Percentiles rank a stretch among this genome's conserved stretches.
phyloP scores from a whole-genome alignment of 92 coral and sea anemone species.

The Desmophyllum pertusum region DNA sequence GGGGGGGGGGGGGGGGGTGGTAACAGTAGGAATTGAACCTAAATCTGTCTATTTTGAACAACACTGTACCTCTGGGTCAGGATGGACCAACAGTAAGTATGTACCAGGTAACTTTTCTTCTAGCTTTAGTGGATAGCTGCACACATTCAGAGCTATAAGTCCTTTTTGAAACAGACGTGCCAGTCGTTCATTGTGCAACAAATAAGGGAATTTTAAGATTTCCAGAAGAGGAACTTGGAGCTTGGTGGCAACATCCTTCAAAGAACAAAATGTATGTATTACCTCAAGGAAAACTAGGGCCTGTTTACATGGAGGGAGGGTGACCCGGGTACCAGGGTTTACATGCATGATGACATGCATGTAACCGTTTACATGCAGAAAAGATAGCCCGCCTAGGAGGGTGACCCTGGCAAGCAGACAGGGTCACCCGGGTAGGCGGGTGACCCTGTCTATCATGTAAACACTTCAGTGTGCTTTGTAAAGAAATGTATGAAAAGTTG shows the following conservation, averaged over 20 bases:
- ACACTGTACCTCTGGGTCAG: slow-evolving; percentile 56
- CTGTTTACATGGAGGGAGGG: too few relatives aligned
- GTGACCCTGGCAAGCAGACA: too few relatives aligned
- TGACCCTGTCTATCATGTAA: too few relatives aligned
- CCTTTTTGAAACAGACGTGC: slow-evolving; percentile 67
- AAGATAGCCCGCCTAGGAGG: too few relatives aligned
- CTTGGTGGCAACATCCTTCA: slow-evolving; percentile 21
- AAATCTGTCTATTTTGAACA: background rate
- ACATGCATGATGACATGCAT: too few relatives aligned
- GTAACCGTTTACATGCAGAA: too few relatives aligned
- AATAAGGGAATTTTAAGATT: slow-evolving; percentile 74
- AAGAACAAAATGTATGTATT: background rate
- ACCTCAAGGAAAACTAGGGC: background rate
- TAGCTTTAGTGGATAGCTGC: slow-evolving; percentile 56
- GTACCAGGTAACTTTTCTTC: slow-evolving; percentile 79
- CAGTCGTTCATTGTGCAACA: slow-evolving; percentile 64
- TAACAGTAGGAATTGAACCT: too few relatives aligned
- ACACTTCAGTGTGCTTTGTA: too few relatives aligned
- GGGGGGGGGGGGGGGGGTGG: too few relatives aligned
- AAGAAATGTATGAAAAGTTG: too few relatives aligned
- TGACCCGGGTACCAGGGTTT: too few relatives aligned
- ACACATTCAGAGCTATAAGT: slow-evolving; percentile 63
- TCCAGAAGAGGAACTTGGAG: slow-evolving; percentile 78
- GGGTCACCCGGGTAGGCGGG: too few relatives aligned
- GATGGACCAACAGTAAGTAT: slow-evolving; percentile 80